Evolutionary conservation across 2,888 invertebrate genomes (phyloP), one percentile per base, ranked within the genome.

Genomic region (Mythimna loreyi): DNA sequence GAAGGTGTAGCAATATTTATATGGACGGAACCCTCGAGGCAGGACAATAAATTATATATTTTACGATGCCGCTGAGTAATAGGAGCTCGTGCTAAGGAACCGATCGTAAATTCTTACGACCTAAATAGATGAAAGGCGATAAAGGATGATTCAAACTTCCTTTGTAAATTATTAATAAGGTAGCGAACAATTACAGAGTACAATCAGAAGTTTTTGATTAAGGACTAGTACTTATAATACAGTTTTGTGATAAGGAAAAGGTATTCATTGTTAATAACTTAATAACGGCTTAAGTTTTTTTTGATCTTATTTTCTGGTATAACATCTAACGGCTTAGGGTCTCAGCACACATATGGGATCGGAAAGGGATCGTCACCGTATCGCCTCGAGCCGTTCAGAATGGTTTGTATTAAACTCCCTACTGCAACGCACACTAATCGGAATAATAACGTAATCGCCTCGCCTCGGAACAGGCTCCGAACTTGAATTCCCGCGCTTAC

Each of bases 41-140:
- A 80, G 83, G 33, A 83, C 84, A 85, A 92, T 92, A 93, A 92
- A 93, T 93, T 91, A 92, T 92, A 92, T 92, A 92, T 92, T 94
- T 94, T 92, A 94, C 92, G 93, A 92, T 78, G 86, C 88, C 85
- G 88, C 86, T 91, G 93, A 93, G 92, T 93, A 92, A 92, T 91
- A 92, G 90, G 86, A 90, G 87, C 87, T 87, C 87, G 89, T 91
- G 87, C 79, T 80, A 64, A 82, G 83, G 87, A 86, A 88, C 88
- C 79, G 86, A 74, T 87, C 90, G 87, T 92, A 92, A 93, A 92
- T 89, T 90, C 83, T 88, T 87, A 89, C 86, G 82, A 86, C 86
- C 85, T 85, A 86, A 90, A 89, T 90, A 90, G 87, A 89, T 84
- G 87, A 84, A 82, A 83, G 67, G 77, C 73, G 78, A 80, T 85